phyloP scores from a whole-genome alignment of 2,888 invertebrate genomes.

The Patella ulyssiponensis region DNA sequence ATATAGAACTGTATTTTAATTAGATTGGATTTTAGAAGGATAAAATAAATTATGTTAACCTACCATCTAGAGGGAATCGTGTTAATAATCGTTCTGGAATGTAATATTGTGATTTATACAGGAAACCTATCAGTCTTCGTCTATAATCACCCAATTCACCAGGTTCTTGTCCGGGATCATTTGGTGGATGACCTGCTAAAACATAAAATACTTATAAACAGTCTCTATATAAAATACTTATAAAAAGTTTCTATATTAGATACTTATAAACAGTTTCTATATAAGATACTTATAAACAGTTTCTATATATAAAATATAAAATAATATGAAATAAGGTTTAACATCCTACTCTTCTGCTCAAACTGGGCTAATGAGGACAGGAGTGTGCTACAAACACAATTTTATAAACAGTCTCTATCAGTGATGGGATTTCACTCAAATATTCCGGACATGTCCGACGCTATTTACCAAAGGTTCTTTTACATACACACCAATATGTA shows the following conservation, averaged over 20 bases:
- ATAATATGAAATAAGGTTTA: too few relatives aligned
- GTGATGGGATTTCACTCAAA: too few relatives aligned
- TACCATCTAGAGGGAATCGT: conserved; percentile 85
- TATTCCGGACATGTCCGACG: too few relatives aligned
- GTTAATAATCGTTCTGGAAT: conserved; percentile 88
- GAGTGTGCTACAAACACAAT: too few relatives aligned
- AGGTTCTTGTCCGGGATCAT: conserved; percentile 72
- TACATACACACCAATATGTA: too few relatives aligned
- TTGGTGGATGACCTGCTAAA: conserved; percentile 68
- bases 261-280: background rate
- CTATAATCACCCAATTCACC: conserved; percentile 76
- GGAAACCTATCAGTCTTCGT: conserved; percentile 82
- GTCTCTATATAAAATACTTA: background rate
- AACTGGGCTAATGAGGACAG: too few relatives aligned
- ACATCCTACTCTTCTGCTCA: too few relatives aligned
- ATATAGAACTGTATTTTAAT: too few relatives aligned
- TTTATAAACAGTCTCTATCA: too few relatives aligned
- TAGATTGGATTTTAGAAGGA: too few relatives aligned
- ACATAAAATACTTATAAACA: background rate
- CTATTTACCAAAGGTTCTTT: too few relatives aligned
- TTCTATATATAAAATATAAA: background rate
- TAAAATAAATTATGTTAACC: conserved; percentile 24
- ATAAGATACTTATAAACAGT: background rate
- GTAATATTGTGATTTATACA: conserved; percentile 86
- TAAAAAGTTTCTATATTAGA: background rate